Evolutionary conservation across 2,797 vertebrate species (phyloP).

Genomic region (Anableps anableps): DNA sequence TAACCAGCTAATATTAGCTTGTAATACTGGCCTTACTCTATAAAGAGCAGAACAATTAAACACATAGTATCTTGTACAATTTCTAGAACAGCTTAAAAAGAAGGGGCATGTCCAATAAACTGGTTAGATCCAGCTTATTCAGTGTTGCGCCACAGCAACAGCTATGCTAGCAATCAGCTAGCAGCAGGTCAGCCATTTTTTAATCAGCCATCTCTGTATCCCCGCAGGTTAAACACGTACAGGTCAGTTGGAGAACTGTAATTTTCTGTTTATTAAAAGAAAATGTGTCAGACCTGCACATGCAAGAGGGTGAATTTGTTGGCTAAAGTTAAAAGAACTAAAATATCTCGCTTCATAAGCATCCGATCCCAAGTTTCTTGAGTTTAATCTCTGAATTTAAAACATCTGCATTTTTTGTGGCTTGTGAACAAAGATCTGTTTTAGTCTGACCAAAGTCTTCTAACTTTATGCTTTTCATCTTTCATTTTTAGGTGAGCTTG

Average conservation of each 20-base stretch:
- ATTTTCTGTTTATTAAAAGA: not conserved
- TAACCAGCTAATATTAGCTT: not conserved
- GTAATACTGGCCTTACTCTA: no score
- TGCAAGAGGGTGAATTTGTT: not conserved
- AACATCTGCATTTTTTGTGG: not conserved
- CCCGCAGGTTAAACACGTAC: not conserved
- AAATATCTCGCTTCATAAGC: not conserved
- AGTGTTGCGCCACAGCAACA: not conserved
- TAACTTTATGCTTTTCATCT: not conserved
- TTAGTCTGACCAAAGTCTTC: not conserved
- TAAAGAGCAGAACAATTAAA: not conserved
- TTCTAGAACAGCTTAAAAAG: not conserved
- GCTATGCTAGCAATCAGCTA: not conserved
- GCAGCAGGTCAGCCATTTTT: not conserved
- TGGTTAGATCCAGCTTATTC: not conserved
- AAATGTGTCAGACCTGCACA: not conserved
- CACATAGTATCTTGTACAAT: not conserved
- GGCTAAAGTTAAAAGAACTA: not conserved
- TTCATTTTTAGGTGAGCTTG: not conserved
- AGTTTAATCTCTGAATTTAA: not conserved
- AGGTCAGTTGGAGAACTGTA: not conserved
- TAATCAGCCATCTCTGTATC: not conserved
- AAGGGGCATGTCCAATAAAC: not conserved
- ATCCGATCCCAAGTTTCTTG: not conserved
- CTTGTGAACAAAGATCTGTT: not conserved